Conservation (phyloP, 2,113 vertebrate species). For the Arvicanthis niloticus region DNA sequence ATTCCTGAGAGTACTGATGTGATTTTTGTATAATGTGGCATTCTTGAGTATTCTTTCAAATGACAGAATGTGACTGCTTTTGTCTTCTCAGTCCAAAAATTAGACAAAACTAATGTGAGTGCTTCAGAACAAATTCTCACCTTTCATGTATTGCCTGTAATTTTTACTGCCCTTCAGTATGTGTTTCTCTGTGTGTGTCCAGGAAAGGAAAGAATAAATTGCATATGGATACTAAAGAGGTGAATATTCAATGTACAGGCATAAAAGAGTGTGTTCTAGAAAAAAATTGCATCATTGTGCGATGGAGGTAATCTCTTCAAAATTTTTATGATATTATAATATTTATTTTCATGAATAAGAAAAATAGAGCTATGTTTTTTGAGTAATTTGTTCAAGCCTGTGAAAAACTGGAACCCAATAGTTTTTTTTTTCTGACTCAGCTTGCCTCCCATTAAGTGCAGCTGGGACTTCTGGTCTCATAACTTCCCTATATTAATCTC, state of each 20-base stretch:
- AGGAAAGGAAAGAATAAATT: not conserved
- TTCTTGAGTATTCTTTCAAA: not conserved
- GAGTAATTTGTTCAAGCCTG: not conserved
- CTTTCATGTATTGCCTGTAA: not conserved
- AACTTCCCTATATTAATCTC: constrained; percentile 38
- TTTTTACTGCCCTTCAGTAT: not conserved
- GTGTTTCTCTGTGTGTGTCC: not conserved
- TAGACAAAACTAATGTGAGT: not conserved
- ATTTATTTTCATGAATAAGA: not conserved
- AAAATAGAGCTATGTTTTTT: not conserved
- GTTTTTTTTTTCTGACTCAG: not conserved
- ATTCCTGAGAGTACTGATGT: not conserved
- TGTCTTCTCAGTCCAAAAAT: not conserved
- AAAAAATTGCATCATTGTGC: not conserved
- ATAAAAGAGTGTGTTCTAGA: not conserved
- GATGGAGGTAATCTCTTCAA: not conserved
- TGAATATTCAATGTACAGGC: not conserved
- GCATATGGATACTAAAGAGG: not conserved
- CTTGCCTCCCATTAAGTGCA: not conserved
- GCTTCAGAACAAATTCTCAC: not conserved
- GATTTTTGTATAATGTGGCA: not conserved
- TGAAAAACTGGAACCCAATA: not conserved
- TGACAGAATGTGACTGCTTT: not conserved
- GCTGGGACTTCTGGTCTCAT: not conserved
- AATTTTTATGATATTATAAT: not conserved